A percentile compares a stretch with the other conserved stretches of the same genome.
phyloP scores from a whole-genome alignment of 2,888 invertebrate genomes.

The Conchocele bisecta region DNA sequence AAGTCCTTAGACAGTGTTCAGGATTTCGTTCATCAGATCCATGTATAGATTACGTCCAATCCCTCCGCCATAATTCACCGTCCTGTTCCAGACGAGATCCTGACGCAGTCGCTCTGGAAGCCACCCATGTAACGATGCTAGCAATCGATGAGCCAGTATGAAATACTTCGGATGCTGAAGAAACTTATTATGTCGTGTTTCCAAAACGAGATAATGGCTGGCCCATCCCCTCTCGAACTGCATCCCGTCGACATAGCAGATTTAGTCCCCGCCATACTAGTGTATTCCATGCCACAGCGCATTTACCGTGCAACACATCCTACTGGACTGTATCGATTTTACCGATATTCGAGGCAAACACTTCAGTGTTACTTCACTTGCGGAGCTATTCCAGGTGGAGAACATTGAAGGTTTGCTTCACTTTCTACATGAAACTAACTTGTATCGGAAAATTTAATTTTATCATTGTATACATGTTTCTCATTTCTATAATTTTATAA shows the following conservation, averaged over 20 bases:
- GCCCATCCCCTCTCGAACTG: conserved; percentile 36
- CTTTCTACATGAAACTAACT: no score
- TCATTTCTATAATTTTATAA: no score
- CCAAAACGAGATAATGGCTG: conserved; percentile 39
- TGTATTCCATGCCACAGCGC: no score
- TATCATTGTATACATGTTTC: no score
- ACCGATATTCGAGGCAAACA: no score
- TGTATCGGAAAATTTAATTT: no score
- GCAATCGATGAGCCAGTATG: conserved; percentile 34
- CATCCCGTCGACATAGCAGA: conserved; percentile 32
- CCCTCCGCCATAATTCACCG: conserved; percentile 38
- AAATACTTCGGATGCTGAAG: conserved; percentile 30
- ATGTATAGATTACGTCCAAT: conserved; percentile 31
- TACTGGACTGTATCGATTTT: no score
- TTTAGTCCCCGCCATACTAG: no score
- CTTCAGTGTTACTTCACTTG: no score
- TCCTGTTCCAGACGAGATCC: conserved; percentile 16
- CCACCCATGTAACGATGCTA: not conserved
- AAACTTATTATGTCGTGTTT: conserved; percentile 21
- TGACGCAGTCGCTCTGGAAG: not conserved
- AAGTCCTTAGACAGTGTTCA: conserved; percentile 32
- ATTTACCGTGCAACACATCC: no score
- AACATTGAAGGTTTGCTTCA: no score
- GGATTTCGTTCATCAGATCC: conserved; percentile 46
- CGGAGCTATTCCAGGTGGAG: no score